These are phyloP conservation scores for Oceanodroma leucorhoa DNA, from an alignment of 2,797 vertebrate genomes.

Conservation along the genomic window DNA sequence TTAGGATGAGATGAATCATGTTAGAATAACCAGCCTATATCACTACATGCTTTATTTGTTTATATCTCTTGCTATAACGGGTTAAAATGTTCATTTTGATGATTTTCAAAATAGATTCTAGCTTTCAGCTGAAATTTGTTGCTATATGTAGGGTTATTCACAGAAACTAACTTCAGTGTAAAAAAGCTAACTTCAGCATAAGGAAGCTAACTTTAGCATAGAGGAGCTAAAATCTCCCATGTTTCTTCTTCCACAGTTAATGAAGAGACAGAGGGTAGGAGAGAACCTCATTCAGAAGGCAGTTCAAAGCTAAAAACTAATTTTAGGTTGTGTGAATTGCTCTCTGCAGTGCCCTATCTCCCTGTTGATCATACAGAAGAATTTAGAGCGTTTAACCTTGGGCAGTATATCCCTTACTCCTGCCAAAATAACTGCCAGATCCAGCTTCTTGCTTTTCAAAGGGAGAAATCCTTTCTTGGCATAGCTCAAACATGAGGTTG, in stretches of 20 bases:
- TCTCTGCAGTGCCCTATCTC: background rate
- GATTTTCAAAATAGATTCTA: background rate
- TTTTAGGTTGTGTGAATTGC: background rate
- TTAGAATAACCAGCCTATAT: background rate
- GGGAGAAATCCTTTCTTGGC: background rate
- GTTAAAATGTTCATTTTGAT: background rate
- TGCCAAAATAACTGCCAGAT: background rate
- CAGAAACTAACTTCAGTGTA: background rate
- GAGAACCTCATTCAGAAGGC: background rate
- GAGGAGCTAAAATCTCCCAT: background rate
- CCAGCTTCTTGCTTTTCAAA: background rate
- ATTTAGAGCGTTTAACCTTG: background rate
- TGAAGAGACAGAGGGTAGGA: background rate
- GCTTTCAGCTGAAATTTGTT: background rate
- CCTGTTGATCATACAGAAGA: background rate
- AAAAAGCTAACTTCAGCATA: background rate
- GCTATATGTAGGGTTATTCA: background rate
- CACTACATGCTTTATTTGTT: background rate
- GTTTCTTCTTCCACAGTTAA: background rate
- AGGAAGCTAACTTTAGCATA: background rate
- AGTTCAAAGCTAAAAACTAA: background rate
- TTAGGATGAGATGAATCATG: background rate
- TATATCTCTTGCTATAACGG: background rate
- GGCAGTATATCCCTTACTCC: accelerated
- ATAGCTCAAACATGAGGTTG: background rate